phyloP scores from a whole-genome alignment of 2,113 vertebrate species.

The Actinemys pallida region DNA sequence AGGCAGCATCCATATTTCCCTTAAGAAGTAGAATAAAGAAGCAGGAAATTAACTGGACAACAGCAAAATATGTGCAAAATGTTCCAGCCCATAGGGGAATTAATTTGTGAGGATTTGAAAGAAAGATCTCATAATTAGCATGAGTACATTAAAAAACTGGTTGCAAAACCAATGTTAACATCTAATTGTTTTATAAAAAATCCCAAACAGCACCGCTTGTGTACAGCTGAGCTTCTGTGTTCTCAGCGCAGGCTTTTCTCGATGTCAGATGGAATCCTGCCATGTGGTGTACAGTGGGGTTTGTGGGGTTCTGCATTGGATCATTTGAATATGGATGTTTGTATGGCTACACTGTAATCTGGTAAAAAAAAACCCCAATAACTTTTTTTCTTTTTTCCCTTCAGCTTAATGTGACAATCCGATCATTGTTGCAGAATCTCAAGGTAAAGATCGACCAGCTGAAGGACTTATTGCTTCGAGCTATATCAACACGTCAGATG shows the following conservation, averaged over 20 bases:
- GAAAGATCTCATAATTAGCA: not conserved
- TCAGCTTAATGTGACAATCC: slow-evolving; percentile 91
- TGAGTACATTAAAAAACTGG: not conserved
- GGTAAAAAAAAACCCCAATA: not conserved
- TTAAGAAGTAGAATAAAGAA: not conserved
- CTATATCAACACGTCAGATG: slow-evolving; percentile 88
- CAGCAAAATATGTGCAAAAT: slow-evolving; percentile 19
- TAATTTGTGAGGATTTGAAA: slow-evolving; percentile 30
- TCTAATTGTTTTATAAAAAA: not conserved
- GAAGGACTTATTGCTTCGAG: slow-evolving; percentile 87
- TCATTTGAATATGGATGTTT: fast-evolving
- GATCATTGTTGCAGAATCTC: slow-evolving; percentile 90
- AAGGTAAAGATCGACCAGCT: slow-evolving; percentile 90
- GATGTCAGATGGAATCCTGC: not conserved
- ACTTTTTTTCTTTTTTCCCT: slow-evolving; percentile 45
- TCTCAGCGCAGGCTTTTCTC: not conserved
- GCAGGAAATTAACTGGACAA: slow-evolving; percentile 32
- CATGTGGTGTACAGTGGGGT: not conserved
- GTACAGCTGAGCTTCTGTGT: not conserved
- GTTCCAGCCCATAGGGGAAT: not conserved
- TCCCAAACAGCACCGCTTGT: no score
- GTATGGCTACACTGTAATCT: fast-evolving
- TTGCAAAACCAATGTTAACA: not conserved
- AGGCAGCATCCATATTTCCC: not conserved
- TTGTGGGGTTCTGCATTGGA: fast-evolving